Evolutionary conservation across 2,797 vertebrate species (phyloP), one percentile per base, ranked within the genome.

Genomic region (Smutsia gigantea): DNA sequence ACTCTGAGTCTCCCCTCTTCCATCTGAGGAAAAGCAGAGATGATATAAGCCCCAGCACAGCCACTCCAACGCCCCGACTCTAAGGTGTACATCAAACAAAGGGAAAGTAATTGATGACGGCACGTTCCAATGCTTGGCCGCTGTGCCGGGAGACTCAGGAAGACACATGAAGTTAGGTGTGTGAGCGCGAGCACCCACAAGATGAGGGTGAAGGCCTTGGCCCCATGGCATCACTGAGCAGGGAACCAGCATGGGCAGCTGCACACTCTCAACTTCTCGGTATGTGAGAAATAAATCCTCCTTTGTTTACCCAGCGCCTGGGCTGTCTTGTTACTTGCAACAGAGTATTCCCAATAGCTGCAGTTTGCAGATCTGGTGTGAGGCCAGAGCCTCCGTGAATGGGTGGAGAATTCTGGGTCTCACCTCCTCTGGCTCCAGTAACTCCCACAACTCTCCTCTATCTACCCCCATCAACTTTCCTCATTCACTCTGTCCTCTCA

Each of bases 181-280:
- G 10, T 15, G 12, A 49, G n/a, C 0, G 7, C 15, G 59, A 53
- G 46, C 0, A 3, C 61, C 6, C 29, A 23, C 3, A 0, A 10
- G 46, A 25, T 49, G 9, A 63, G n/a, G 46, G 46, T 12, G 46
- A 10, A 46, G 46, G 46, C 46, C 46, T 46, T 46, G 46, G 46
- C 46, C 46, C 46, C 2, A 10, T 12, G 10, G 46, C 46, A 12
- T 46, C 46, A 12, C 46, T 11, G 46, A 46, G 12, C 57, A 64
- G 42, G 42, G 46, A 21, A 42, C 25, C 15, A 42, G 25, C 29
- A 63, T 42, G 2, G 0, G 61, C 81, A 57, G 55, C 55, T 23
- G 21, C 55, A 7, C 23, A 57, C 21, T 57, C 55, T 21, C 55
- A 64, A 63, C 19, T 42, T 81, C 78, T 57, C 2, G 9, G 63